phyloP scores from a whole-genome alignment of 2,888 invertebrate species.

The Amorpha juglandis region DNA sequence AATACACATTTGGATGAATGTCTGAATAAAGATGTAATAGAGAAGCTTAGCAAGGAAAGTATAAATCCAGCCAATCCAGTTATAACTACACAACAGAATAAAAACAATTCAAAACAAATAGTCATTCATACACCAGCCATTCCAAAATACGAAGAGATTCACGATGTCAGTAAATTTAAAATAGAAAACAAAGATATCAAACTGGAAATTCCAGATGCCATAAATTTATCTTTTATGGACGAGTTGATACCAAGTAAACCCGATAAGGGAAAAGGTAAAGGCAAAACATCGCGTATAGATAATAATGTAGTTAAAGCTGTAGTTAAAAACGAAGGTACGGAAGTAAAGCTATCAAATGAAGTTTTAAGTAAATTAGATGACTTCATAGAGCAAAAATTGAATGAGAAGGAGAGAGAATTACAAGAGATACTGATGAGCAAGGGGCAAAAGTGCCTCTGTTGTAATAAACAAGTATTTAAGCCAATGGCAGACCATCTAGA shows the following conservation, averaged over 20 bases:
- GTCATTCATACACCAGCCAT: conserved; percentile 13
- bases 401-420: conserved; percentile 11
- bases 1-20: conserved; percentile 78
- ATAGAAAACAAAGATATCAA: conserved; percentile 26
- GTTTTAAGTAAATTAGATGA: not conserved
- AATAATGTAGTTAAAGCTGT: not conserved
- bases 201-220: conserved; percentile 25
- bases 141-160: not conserved
- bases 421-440: conserved; percentile 36
- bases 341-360: not conserved
- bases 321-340: not conserved
- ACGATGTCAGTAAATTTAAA: conserved; percentile 22
- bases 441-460: conserved; percentile 72
- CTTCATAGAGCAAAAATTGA: not conserved
- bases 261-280: not conserved
- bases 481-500: conserved; percentile 77
- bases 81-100: not conserved
- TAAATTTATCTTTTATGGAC: conserved; percentile 23
- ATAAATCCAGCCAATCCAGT: conserved; percentile 16
- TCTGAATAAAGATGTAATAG: conserved; percentile 67
- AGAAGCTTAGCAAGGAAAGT: conserved; percentile 48
- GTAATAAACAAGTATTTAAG: conserved; percentile 58
- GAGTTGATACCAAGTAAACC: conserved; percentile 12
- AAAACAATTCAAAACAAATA: conserved; percentile 13
- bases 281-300: not conserved